A percentile compares a stretch with the other conserved stretches of the same genome.
phyloP scores from a whole-genome alignment of 1,140 invertebrate genomes.

The Drosophila prosaltans region DNA sequence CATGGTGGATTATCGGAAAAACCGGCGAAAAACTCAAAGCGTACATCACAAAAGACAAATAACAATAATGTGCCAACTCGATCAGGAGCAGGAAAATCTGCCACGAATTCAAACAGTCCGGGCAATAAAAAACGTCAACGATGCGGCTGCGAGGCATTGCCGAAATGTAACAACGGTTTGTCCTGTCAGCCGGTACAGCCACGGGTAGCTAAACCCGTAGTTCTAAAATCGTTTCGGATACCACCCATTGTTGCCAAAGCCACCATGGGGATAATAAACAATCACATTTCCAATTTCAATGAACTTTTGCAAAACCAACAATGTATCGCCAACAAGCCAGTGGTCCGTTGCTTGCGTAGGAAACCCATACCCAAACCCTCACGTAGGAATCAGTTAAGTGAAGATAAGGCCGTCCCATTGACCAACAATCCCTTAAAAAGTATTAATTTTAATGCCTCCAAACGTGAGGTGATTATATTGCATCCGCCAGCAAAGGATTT shows the following conservation, averaged over 20 bases:
- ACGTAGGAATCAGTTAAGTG: constrained; percentile 8
- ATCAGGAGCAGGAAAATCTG: not conserved
- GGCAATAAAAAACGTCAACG: constrained; percentile 19
- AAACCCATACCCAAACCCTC: constrained; percentile 16
- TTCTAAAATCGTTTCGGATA: constrained; percentile 18
- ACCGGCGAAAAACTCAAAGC: not conserved
- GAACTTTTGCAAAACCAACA: not conserved
- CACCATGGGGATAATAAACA: constrained; percentile 31
- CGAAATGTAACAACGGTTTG: not conserved
- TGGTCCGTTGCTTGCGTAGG: not conserved
- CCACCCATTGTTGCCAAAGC: constrained; percentile 23
- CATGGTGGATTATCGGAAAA: not conserved
- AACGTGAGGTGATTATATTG: constrained; percentile 44
- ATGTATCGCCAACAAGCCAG: not conserved
- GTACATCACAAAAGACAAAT: not conserved
- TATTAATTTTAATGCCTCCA: constrained; percentile 1
- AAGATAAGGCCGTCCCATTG: constrained; percentile 6
- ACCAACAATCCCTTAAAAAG: constrained; percentile 31
- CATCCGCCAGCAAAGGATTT: constrained; percentile 47
- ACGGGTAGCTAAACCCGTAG: not conserved
- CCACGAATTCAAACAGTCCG: not conserved
- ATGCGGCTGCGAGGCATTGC: constrained; percentile 38
- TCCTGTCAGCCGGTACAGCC: not conserved
- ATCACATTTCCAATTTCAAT: constrained; percentile 24
- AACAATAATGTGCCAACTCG: not conserved